Evolutionary conservation across 2,797 vertebrate species (phyloP).

Genomic region (Halcyon smyrnensis): DNA sequence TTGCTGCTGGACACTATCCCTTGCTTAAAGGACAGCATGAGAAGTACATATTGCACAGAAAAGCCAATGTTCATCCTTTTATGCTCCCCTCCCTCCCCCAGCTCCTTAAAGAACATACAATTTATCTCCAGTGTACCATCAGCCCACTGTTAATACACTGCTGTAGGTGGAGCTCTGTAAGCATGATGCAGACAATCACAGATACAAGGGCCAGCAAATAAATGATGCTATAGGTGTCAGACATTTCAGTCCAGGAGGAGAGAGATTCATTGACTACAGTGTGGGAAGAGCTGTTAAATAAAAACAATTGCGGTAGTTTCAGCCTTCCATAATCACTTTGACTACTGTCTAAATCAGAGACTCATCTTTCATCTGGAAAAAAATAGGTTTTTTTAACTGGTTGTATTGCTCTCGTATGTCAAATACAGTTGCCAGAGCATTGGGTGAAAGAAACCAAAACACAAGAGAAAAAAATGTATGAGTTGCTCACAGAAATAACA

Average conservation of each 20-base stretch:
- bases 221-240: background rate
- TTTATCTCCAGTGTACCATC: background rate
- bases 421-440: background rate
- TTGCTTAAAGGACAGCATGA: background rate
- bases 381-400: background rate
- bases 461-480: background rate
- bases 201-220: background rate
- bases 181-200: background rate
- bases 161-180: conserved; percentile 7
- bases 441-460: background rate
- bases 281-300: conserved; percentile 40
- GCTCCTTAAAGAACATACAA: background rate
- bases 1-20: background rate
- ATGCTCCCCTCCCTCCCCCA: background rate
- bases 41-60: background rate
- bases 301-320: background rate
- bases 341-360: background rate
- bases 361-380: background rate
- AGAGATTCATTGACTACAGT: background rate
- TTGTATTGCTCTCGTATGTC: background rate
- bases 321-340: background rate
- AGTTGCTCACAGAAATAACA: background rate
- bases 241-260: background rate
- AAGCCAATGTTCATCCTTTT: background rate
- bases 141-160: background rate